These are phyloP conservation scores for Caenorhabditis angaria DNA, from an alignment of 2,888 invertebrate genomes.

Conservation along the genomic window DNA sequence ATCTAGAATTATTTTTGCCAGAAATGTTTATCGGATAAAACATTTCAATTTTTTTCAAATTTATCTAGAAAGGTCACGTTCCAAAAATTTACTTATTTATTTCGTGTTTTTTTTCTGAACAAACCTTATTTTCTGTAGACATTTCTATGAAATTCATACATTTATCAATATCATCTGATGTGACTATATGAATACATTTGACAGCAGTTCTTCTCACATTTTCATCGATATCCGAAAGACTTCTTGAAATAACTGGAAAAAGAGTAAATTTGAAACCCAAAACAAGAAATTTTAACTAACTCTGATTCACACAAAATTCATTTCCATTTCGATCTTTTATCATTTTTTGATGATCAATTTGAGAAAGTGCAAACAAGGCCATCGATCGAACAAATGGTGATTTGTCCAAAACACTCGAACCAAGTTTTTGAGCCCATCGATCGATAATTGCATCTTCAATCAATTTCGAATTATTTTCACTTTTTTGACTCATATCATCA, in stretches of 20 bases:
- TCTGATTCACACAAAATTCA: conserved; percentile 1
- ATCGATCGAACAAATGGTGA: conserved; percentile 19
- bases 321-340: conserved; percentile 1
- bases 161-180: conserved; percentile 20
- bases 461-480: conserved; percentile 7
- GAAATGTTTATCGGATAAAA: not conserved
- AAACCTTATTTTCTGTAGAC: conserved; percentile 23
- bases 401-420: conserved; percentile 22
- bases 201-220: conserved; percentile 20
- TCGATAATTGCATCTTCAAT: conserved; percentile 24
- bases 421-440: conserved; percentile 22
- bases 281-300: not conserved
- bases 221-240: conserved; percentile 33
- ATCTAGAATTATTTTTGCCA: not conserved
- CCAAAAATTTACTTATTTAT: not conserved
- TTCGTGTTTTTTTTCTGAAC: not conserved
- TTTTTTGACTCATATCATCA: conserved; percentile 1
- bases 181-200: conserved; percentile 23
- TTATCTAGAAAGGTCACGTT: not conserved
- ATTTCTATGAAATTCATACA: conserved; percentile 30
- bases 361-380: conserved; percentile 16
- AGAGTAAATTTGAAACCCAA: not conserved
- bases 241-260: conserved; percentile 25
- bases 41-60: not conserved
- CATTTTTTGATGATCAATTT: conserved; percentile 13